Conservation (phyloP, 2,797 vertebrate genomes). For the Avahi laniger region DNA sequence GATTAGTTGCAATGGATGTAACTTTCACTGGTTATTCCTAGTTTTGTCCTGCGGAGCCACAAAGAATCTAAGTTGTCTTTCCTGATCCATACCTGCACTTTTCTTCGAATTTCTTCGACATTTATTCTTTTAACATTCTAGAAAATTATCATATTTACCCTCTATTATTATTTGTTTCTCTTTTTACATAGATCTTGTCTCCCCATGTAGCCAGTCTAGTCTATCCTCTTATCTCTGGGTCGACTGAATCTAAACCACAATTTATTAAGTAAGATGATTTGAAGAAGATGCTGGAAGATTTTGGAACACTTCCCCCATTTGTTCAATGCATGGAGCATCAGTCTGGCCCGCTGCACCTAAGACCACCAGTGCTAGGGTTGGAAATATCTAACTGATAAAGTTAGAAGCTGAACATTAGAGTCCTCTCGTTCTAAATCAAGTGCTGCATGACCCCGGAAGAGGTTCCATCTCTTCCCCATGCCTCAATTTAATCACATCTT, state of each 20-base stretch:
- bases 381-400: neutral
- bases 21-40: neutral
- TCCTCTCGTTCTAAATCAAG: conserved; percentile 23
- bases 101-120: neutral
- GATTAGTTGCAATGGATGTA: neutral
- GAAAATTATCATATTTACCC: neutral
- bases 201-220: neutral
- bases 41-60: neutral
- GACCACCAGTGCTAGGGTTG: neutral
- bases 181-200: conserved; percentile 14
- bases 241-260: neutral
- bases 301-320: neutral
- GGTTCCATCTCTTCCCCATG: neutral
- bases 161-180: conserved; percentile 13
- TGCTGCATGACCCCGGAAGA: neutral
- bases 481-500: neutral
- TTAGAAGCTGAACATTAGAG: neutral
- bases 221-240: neutral
- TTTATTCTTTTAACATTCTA: neutral
- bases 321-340: neutral
- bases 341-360: neutral
- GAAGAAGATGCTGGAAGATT: neutral
- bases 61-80: neutral
- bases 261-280: conserved; percentile 17
- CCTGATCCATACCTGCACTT: neutral